Base-by-base conservation (phyloP, 2,888 invertebrate genomes). In the Amiota communis region DNA sequence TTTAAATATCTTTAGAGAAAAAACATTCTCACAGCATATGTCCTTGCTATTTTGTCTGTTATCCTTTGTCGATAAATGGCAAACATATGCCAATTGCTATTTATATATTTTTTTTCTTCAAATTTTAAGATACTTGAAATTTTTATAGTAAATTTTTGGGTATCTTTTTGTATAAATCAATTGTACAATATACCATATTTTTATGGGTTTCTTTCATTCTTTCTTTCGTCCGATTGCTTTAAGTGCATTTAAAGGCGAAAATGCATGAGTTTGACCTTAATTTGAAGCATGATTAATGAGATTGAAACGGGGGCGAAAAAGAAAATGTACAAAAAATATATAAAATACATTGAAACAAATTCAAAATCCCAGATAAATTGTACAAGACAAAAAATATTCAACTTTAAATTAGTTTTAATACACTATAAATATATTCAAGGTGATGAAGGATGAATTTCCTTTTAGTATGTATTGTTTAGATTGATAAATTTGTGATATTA, bases 261-360 rank as follows among this genome's bases (percentile, higher is more conserved):
- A 36, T 36, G 36, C 36, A 36, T 36, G 36, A 36, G 36, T 36
- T 51, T 20, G 20, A 59, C 59, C 20, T 20, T 59, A 59, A 59
- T 59, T 17, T 59, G 17, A 17, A 59, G 20, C 15, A 59, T 59
- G 59, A 59, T 59, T 59, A 20, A 59, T 59, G 59, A 59, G 59
- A 59, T 53, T 4, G 11, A 59, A 17, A 20, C 11, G 8, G 11
- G 20, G 17, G 4, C n/a, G 59, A 59, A 59, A 11, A 8, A 59
- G 59, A 17, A 59, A 20, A 12, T 59, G 8, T 11, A 59, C 10
- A 59, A 36, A 36, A 36, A 36, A 23, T 2, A 23, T n/a, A 23
- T 3, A 23, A 23, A 23, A 23, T 2, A 23, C 1, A 23, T 3
- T 3, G n/a, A n/a, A 23, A 23, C 23, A 36, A 36, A 6, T 6